Percentiles rank a stretch among this genome's conserved stretches.
phyloP scores from a whole-genome alignment of 2,888 invertebrate genomes.

The Ochropleura plecta region DNA sequence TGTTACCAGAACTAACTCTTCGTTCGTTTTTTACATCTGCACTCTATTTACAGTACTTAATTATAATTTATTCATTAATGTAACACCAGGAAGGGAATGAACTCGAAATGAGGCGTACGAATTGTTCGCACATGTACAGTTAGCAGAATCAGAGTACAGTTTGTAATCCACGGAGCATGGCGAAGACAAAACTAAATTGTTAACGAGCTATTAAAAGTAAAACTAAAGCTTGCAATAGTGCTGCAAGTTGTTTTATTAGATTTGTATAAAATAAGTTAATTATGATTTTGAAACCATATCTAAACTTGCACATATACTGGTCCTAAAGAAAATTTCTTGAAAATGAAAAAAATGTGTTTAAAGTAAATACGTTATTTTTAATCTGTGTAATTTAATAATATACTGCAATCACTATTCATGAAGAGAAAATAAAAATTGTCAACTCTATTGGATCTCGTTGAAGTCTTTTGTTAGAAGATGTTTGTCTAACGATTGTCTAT shows the following conservation, averaged over 20 bases:
- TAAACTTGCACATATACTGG: neutral
- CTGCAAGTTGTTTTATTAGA: neutral
- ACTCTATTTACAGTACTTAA: neutral
- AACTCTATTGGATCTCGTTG: conserved; percentile 46
- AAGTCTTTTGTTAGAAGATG: conserved; percentile 54
- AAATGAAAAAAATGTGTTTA: too few relatives aligned
- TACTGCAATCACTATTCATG: neutral
- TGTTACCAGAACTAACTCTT: conserved; percentile 5
- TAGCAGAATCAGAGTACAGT: conserved; percentile 64
- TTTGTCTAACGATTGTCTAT: neutral
- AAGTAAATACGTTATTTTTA: too few relatives aligned
- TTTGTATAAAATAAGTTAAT: neutral
- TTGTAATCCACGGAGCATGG: conserved; percentile 58
- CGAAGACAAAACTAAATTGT: conserved; percentile 58
- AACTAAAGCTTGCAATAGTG: conserved; percentile 6
- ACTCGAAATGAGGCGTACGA: conserved; percentile 36
- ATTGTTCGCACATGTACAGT: conserved; percentile 62
- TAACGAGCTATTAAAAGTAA: conserved; percentile 10
- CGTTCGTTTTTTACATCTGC: neutral
- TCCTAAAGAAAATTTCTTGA: neutral
- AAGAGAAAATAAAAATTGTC: neutral
- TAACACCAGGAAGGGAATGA: conserved; percentile 53
- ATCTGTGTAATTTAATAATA: neutral
- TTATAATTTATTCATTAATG: conserved; percentile 23
- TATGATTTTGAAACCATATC: neutral